Base-by-base conservation (phyloP, 2,797 vertebrate genomes). In the Sebastes flavidus region DNA sequence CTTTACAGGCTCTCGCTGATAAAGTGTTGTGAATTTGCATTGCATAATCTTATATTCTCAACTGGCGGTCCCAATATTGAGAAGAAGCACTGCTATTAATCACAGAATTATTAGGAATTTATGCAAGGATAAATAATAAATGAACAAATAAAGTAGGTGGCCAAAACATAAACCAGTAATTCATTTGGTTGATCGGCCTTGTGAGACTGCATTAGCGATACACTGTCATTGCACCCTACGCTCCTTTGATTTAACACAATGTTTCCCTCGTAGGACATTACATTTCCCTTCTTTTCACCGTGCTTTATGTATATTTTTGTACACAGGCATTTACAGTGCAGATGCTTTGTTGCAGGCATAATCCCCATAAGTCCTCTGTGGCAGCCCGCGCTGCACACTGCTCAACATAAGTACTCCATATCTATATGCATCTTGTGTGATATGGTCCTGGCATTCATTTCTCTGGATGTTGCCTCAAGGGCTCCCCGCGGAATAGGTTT, bases 401-500 rank as follows among this genome's bases (percentile, higher is more conserved):
- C 66, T 90, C 80, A 75, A 25, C 84, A 80, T 81, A 79, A 90
- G 77, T 61, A 38, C 81, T 67, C 36, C 67, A 77, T 66, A 83
- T 84, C 72, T 79, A 80, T 79, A 87, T 63, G 81, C 78, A 88
- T 85, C 83, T 68, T 63, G 59, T 69, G 66, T 66, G 77, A 87
- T 87, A 65, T 32, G 55, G 81, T 70, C 65, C 75, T 66, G 77
- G 73, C 78, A 71, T 83, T 77, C 29, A 73, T 83, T 88, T 82
- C 71, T 60, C 60, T 42, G 72, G 56, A 55, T 80, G 77, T 75
- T 81, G 86, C 90, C 89, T 87, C 38, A 38, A 89, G 90, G 85
- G 59, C 73, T 89, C 89, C 84, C 85, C 2, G 27, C 16, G 60
- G 88, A 93, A 78, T 65, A 80, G 62, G 72, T 84, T 84, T 82